Conservation (phyloP, 2,797 vertebrate species). For the Peromyscus nudipes region DNA sequence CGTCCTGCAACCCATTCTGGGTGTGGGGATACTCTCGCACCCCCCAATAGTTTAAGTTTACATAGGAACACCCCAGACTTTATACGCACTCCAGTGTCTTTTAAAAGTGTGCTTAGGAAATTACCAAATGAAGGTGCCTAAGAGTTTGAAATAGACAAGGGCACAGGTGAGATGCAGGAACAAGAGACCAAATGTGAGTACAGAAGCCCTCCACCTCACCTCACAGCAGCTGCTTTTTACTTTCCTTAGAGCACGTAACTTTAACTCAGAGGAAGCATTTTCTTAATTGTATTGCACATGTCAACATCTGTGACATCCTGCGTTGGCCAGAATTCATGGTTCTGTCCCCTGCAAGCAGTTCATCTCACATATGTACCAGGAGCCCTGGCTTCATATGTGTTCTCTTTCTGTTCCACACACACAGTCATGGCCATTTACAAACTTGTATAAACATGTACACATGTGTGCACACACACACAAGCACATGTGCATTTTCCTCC, state of each 20-base stretch:
- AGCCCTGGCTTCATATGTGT: not conserved
- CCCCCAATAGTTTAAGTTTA: not conserved
- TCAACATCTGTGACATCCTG: not conserved
- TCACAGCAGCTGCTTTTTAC: not conserved
- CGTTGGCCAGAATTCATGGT: not conserved
- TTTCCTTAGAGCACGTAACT: conserved; percentile 42
- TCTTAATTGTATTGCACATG: not conserved
- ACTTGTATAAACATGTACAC: not conserved
- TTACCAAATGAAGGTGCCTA: not conserved
- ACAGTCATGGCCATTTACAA: not conserved
- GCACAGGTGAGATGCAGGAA: not conserved
- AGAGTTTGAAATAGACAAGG: not conserved
- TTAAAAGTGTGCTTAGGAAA: not conserved
- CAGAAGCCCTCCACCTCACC: not conserved
- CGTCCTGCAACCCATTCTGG: conserved; percentile 81
- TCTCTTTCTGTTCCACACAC: not conserved
- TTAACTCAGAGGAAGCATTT: not conserved
- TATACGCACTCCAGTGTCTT: conserved; percentile 27
- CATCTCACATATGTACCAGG: not conserved
- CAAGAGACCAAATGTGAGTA: not conserved
- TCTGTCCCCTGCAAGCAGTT: not conserved
- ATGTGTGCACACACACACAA: not conserved
- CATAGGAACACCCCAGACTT: not conserved
- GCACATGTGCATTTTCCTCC: not conserved
- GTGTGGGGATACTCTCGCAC: conserved; percentile 50